Conservation (phyloP, 2,888 invertebrate species). For the Drosophila villosipedis region DNA sequence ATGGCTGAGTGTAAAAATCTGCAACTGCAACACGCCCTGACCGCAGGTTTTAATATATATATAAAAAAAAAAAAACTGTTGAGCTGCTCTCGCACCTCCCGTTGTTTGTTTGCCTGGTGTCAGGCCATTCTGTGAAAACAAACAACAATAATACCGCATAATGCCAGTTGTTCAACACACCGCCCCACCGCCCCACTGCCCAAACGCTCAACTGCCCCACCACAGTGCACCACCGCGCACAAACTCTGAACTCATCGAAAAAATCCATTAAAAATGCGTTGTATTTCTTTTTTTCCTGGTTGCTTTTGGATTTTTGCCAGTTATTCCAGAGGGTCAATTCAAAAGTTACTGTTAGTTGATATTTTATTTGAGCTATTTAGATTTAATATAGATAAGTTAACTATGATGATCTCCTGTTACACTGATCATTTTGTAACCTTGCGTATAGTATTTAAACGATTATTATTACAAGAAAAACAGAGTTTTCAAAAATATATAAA, state of each 20-base stretch:
- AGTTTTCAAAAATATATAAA: no score
- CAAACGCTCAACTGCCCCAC: constrained; percentile 1
- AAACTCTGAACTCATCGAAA: constrained; percentile 47
- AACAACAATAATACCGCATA: constrained; percentile 78
- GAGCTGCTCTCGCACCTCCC: constrained; percentile 25
- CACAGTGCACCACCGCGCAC: constrained; percentile 6
- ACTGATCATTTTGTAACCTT: neutral
- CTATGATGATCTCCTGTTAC: neutral
- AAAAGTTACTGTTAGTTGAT: neutral
- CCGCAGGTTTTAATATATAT: constrained; percentile 77
- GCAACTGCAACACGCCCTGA: constrained; percentile 68
- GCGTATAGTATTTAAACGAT: neutral
- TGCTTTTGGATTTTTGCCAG: constrained; percentile 39
- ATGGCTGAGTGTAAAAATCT: constrained; percentile 66
- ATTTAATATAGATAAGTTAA: neutral
- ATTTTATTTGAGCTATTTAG: neutral
- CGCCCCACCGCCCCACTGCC: constrained; percentile 1
- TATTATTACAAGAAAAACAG: neutral
- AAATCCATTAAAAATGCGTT: constrained; percentile 80
- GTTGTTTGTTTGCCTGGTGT: constrained; percentile 64
- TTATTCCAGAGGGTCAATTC: constrained; percentile 27
- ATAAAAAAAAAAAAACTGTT: constrained; percentile 52
- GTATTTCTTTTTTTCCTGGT: constrained; percentile 42
- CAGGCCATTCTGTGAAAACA: constrained; percentile 71
- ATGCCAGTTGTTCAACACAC: constrained; percentile 41